Percentiles rank a stretch among this genome's conserved stretches.
Conservation (phyloP, 2,888 invertebrate genomes). For the Catocala nupta region DNA sequence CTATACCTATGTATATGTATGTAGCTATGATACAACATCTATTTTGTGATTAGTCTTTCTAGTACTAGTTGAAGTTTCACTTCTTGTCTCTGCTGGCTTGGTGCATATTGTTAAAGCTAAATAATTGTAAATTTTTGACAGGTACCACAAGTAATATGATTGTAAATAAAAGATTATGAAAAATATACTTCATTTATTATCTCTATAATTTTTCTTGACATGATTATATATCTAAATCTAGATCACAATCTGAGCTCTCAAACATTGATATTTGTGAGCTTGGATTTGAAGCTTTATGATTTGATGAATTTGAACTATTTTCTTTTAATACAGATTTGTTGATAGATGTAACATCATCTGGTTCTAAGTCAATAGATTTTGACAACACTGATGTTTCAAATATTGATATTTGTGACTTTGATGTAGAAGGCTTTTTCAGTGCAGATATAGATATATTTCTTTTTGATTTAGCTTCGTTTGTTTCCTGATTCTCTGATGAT, state of each 20-base stretch:
- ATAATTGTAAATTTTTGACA: background rate
- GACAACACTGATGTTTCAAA: conserved; percentile 25
- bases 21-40: no score
- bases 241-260: conserved; percentile 84
- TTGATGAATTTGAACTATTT: conserved; percentile 46
- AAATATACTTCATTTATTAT: conserved; percentile 34
- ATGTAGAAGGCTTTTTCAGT: conserved; percentile 23
- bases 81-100: no score
- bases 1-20: no score
- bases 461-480: conserved; percentile 10
- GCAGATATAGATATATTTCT: background rate
- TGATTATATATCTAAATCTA: conserved; percentile 81
- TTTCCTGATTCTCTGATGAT: conserved; percentile 3
- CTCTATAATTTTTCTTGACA: conserved; percentile 29
- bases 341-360: conserved; percentile 41
- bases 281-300: conserved; percentile 45
- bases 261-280: conserved; percentile 83
- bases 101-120: no score
- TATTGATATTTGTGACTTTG: conserved; percentile 30
- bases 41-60: no score
- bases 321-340: conserved; percentile 52
- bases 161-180: conserved; percentile 6
- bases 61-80: no score
- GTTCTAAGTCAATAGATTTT: conserved; percentile 15
- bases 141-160: background rate